Evolutionary conservation across 1,140 invertebrate species (phyloP), one percentile per base, ranked within the genome.

Genomic region (Rhyacophila brunnea): DNA sequence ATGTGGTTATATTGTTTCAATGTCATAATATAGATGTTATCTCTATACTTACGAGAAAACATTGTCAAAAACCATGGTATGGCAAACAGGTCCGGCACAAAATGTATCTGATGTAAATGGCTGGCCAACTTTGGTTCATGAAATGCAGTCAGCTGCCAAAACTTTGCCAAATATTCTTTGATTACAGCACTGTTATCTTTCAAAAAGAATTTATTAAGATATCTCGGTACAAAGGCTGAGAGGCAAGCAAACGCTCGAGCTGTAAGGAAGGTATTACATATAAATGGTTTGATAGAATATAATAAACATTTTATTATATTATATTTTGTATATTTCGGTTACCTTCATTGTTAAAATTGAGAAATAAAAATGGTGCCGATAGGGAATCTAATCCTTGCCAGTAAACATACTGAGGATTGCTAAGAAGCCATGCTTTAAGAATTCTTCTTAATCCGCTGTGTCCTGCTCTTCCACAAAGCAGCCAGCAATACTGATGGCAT

Each of bases 31-130:
- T 19, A 13, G 23, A 20, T 28, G 28, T 20, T 36, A 28, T 17
- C 1, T 11, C 4, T 2, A 28, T 28, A 89, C 91, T 88, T 83
- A 97, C 93, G 96, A 54, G 96, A 97, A 81, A 98, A 99, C 93
- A 99, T 98, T 7, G 97, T 99, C 5, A 99, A 79, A 75, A 99
- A 99, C 97, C 97, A 99, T 0, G 97, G 96, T 73, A 99, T 99
- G n/a, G 97, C 94, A 80, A 99, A 99, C 1, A 99, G 78, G 80
- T 99, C 95, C 0, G 97, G 95, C 66, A 96, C 92, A 74, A 99
- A 99, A 67, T 89, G 92, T 65, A 99, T 98, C 5, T 87, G 87
- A 66, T 91, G 85, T 32, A 99, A 79, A 80, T 99, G 96, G 74
- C 91, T 94, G 0, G 92, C 91, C 40, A 99, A 77, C 49, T 89